Conservation (phyloP, 2,797 vertebrate genomes). For the Sebastes dallii region DNA sequence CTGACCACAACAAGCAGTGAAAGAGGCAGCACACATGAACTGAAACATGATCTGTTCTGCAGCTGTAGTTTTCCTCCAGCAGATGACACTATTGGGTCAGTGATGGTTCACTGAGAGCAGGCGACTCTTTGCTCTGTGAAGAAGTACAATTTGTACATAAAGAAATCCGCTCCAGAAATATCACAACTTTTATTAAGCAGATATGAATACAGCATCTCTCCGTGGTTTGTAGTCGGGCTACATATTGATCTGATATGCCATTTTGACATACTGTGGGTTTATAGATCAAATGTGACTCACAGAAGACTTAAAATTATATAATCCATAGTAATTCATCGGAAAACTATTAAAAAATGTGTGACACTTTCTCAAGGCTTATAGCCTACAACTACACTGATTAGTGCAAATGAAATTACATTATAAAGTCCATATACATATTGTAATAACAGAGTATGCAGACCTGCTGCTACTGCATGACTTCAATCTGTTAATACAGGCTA, state of each 20-base stretch:
- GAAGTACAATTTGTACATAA: neutral
- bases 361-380: neutral
- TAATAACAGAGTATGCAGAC: neutral
- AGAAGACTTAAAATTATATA: neutral
- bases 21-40: neutral
- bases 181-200: slow-evolving; percentile 37
- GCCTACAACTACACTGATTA: neutral
- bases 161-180: neutral
- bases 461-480: neutral
- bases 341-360: neutral
- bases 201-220: neutral
- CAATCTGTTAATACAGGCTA: neutral
- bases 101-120: neutral
- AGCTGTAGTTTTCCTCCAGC: slow-evolving; percentile 57
- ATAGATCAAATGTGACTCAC: neutral
- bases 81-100: slow-evolving; percentile 63
- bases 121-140: neutral
- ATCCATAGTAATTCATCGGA: neutral
- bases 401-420: neutral
- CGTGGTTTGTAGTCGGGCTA: neutral
- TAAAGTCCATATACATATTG: neutral
- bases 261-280: neutral
- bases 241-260: neutral
- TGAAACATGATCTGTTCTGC: neutral
- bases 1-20: neutral